phyloP scores from a whole-genome alignment of 1,140 invertebrate genomes.

The Amphibalanus amphitrite region DNA sequence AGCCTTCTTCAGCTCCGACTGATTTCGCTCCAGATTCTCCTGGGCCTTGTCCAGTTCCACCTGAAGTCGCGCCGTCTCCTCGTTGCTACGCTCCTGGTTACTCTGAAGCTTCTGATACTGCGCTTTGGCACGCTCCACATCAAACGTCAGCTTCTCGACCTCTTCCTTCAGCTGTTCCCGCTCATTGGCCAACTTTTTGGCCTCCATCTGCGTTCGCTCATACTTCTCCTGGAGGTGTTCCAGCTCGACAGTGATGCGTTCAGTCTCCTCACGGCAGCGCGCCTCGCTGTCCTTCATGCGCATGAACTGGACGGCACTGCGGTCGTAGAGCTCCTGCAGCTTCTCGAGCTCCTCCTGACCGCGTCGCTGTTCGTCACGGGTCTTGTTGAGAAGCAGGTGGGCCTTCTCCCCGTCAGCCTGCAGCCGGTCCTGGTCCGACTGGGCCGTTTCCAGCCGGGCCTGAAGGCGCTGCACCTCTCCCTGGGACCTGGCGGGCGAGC shows the following conservation, averaged over 20 bases:
- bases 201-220: slow-evolving; percentile 68
- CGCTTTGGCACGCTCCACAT: slow-evolving; percentile 60
- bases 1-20: slow-evolving; percentile 58
- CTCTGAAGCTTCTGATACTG: slow-evolving; percentile 64
- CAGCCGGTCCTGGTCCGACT: slow-evolving; percentile 64
- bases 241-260: slow-evolving; percentile 48
- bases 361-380: not conserved
- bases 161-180: slow-evolving; percentile 68
- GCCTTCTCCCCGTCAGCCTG: not conserved
- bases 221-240: slow-evolving; percentile 75
- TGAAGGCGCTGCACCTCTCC: slow-evolving; percentile 73
- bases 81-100: slow-evolving; percentile 68
- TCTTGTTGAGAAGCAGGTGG: not conserved
- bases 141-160: slow-evolving; percentile 61
- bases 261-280: not conserved
- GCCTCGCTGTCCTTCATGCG: not conserved
- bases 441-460: slow-evolving; percentile 64
- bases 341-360: slow-evolving; percentile 82
- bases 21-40: slow-evolving; percentile 69
- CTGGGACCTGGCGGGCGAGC: slow-evolving; percentile 44
- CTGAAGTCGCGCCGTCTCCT: slow-evolving; percentile 65
- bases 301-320: not conserved
- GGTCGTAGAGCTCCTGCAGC: slow-evolving; percentile 65
- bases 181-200: slow-evolving; percentile 59
- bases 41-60: slow-evolving; percentile 77